Percentiles rank a stretch among this genome's conserved stretches.
Conservation (phyloP, 2,888 invertebrate genomes). For the Aleiodes alternator region DNA sequence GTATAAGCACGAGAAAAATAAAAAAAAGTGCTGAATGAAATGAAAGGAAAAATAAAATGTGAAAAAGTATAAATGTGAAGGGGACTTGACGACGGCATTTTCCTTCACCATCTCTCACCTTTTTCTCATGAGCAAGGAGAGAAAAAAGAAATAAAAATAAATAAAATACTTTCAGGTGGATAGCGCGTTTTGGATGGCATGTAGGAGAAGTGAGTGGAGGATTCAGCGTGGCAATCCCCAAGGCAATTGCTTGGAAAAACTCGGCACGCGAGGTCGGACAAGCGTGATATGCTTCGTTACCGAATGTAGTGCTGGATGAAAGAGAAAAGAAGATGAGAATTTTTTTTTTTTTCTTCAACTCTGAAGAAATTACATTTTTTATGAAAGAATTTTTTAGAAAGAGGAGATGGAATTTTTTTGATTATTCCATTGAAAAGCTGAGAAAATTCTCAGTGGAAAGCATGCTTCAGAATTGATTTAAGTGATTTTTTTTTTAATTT, state of each 20-base stretch:
- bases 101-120: conserved; percentile 27
- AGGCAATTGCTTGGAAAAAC: conserved; percentile 59
- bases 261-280: conserved; percentile 49
- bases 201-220: conserved; percentile 29
- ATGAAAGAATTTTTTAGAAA: too few relatives aligned
- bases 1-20: background rate
- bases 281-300: conserved; percentile 30
- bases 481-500: too few relatives aligned
- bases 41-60: background rate
- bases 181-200: background rate
- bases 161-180: too few relatives aligned
- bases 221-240: conserved; percentile 53
- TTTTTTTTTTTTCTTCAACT: background rate
- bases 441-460: too few relatives aligned
- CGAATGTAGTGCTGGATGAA: background rate
- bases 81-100: conserved; percentile 29
- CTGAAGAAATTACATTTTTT: background rate
- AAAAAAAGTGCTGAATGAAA: conserved; percentile 6
- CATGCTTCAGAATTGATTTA: too few relatives aligned
- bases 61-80: conserved; percentile 9
- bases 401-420: too few relatives aligned
- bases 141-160: background rate
- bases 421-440: too few relatives aligned
- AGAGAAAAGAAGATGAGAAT: background rate
- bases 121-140: background rate